Conservation (phyloP, 2,888 invertebrate species). For the Catotricha subobsoleta region DNA sequence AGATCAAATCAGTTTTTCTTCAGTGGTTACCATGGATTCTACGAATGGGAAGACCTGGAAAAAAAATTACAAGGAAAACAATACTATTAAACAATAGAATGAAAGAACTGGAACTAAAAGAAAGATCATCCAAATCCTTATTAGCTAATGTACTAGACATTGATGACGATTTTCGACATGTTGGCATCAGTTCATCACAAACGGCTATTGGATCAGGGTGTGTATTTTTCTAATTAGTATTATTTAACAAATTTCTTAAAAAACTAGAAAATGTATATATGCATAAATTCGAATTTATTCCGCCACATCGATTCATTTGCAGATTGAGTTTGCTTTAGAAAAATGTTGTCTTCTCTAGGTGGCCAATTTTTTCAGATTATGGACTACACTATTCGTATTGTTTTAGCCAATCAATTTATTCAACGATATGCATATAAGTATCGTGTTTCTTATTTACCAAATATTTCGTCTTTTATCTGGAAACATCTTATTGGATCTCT, state of each 20-base stretch:
- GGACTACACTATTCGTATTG: too few relatives aligned
- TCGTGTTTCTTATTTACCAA: too few relatives aligned
- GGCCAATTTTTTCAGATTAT: too few relatives aligned
- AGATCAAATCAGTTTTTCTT: conserved; percentile 89
- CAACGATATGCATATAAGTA: too few relatives aligned
- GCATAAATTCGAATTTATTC: too few relatives aligned
- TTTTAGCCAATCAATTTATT: too few relatives aligned
- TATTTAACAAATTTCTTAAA: too few relatives aligned
- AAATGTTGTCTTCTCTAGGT: too few relatives aligned
- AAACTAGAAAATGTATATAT: too few relatives aligned
- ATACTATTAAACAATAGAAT: conserved; percentile 79
- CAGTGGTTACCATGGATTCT: conserved; percentile 96
- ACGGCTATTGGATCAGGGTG: conserved; percentile 38
- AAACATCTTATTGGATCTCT: too few relatives aligned
- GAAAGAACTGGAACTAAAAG: conserved; percentile 83
- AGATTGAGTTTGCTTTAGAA: too few relatives aligned
- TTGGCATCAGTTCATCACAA: conserved; percentile 36
- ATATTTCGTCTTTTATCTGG: too few relatives aligned
- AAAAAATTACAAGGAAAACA: conserved; percentile 79
- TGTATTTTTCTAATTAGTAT: background rate
- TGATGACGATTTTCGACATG: conserved; percentile 80
- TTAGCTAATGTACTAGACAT: conserved; percentile 90
- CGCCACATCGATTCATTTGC: background rate
- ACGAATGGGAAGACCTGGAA: conserved; percentile 89
- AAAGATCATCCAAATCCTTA: conserved; percentile 83